These are phyloP conservation scores for Dallia pectoralis DNA, from an alignment of 2,797 vertebrate genomes.

Conservation along the genomic window DNA sequence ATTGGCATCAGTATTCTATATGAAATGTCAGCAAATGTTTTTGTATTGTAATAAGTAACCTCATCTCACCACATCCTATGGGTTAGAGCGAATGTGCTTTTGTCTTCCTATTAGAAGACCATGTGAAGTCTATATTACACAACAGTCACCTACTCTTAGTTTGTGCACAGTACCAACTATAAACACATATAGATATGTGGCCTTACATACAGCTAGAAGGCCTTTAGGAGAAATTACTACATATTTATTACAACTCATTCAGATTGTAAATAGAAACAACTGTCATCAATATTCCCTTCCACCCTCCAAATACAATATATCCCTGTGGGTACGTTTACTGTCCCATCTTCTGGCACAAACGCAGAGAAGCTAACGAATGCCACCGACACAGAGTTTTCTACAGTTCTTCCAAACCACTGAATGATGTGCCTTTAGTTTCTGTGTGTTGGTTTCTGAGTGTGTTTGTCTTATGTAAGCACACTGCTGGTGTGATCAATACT, in stretches of 20 bases:
- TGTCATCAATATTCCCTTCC: constrained; percentile 36
- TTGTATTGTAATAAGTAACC: too few relatives aligned
- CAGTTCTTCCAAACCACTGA: constrained; percentile 40
- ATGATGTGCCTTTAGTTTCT: constrained; percentile 54
- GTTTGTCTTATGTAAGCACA: constrained; percentile 51
- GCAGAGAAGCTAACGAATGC: constrained; percentile 27
- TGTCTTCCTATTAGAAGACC: neutral
- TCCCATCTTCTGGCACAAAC: neutral
- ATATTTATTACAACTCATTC: too few relatives aligned
- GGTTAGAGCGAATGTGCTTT: neutral
- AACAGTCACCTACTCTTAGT: neutral
- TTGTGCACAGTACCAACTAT: neutral
- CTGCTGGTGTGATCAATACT: constrained; percentile 47
- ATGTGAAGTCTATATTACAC: neutral
- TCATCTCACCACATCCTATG: neutral
- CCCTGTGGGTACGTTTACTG: neutral
- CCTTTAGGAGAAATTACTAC: too few relatives aligned
- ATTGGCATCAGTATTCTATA: too few relatives aligned
- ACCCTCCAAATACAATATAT: constrained; percentile 26
- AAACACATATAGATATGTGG: neutral
- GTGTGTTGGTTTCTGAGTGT: constrained; percentile 13
- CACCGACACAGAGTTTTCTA: constrained; percentile 18
- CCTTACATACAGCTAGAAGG: neutral
- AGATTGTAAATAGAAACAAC: constrained; percentile 24
- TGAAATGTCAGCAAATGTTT: neutral